Evolutionary conservation across 2,888 invertebrate genomes (phyloP).

Genomic region (Drosophila longiperda): DNA sequence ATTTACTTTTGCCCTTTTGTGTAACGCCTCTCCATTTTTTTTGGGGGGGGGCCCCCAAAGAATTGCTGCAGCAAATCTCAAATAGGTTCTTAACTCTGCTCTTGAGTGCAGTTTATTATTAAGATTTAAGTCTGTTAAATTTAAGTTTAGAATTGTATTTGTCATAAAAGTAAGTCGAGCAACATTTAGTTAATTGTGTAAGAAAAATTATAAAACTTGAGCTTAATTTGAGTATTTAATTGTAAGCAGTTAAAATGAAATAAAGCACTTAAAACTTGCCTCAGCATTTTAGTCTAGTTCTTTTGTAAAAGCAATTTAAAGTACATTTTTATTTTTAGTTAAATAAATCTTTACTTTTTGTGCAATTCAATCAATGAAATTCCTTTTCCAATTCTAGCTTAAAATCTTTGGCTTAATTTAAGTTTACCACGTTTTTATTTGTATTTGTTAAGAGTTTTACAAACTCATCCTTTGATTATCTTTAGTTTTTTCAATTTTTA

Average conservation of each 20-base stretch:
- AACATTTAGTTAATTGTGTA: neutral
- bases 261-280: neutral
- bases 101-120: neutral
- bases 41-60: slow-evolving; percentile 3
- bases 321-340: neutral
- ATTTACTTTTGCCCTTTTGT: slow-evolving; percentile 53
- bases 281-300: neutral
- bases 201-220: neutral
- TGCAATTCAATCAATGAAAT: neutral
- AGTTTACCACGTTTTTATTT: neutral
- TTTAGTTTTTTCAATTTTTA: neutral
- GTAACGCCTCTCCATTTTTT: slow-evolving; percentile 16
- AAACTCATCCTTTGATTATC: neutral
- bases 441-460: neutral
- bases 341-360: neutral
- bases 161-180: neutral
- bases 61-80: slow-evolving; percentile 5
- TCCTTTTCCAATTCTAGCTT: neutral
- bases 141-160: neutral
- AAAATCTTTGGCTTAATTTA: neutral
- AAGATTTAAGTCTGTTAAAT: slow-evolving; percentile 2
- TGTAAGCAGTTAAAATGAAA: neutral
- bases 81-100: slow-evolving; percentile 5
- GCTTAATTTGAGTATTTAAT: neutral
- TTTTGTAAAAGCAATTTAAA: neutral